Percentiles rank a stretch among this genome's conserved stretches.
Conservation (phyloP, 2,797 vertebrate genomes). For the Rhinichthys osculus region DNA sequence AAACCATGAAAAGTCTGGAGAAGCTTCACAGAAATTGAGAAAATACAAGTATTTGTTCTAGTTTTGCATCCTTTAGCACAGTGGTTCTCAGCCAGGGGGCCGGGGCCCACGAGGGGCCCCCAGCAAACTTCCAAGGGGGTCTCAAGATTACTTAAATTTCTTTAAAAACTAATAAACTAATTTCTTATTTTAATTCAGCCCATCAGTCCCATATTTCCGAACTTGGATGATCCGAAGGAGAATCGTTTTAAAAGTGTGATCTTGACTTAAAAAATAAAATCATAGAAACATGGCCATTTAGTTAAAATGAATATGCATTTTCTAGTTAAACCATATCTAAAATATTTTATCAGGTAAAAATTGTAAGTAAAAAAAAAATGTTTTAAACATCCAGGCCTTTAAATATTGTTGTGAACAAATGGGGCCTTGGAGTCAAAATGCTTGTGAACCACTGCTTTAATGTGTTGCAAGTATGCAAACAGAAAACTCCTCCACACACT, state of each 20-base stretch:
- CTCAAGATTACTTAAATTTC: background rate
- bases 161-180: background rate
- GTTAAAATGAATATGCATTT: background rate
- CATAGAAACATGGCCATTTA: background rate
- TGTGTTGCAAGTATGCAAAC: background rate
- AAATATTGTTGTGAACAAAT: background rate
- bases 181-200: background rate
- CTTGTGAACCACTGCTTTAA: background rate
- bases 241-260: background rate
- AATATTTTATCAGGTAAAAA: background rate
- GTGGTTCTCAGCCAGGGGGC: background rate
- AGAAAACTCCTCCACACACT: background rate
- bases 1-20: background rate
- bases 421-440: background rate
- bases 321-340: background rate
- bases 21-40: background rate
- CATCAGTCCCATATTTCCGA: background rate
- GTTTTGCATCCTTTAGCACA: background rate
- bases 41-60: background rate
- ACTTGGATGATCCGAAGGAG: background rate
- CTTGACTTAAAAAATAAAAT: background rate
- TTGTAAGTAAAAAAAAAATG: background rate
- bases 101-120: background rate
- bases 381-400: no score
- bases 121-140: background rate